Percentiles rank a stretch among this genome's conserved stretches.
Evolutionary conservation across 35 echinoderm and acorn worm species (phyloP).

Genomic region (Lytechinus pictus): DNA sequence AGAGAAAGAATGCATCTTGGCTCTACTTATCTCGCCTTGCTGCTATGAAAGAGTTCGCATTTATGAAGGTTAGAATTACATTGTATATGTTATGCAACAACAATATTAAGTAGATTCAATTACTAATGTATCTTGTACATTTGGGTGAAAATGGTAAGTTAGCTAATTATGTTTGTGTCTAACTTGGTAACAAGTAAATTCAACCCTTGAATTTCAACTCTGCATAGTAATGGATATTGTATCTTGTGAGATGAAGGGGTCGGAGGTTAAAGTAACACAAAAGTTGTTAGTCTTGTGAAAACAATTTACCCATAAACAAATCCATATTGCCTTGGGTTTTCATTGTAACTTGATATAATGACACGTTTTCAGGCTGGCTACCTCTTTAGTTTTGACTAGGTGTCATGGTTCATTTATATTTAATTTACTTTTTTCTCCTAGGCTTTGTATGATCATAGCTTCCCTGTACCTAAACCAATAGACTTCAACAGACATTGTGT

Average conservation of each 20-base stretch:
- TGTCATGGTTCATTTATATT: background rate
- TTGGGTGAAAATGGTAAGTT: background rate
- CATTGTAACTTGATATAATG: background rate
- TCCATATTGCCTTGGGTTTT: background rate
- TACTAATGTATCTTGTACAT: background rate
- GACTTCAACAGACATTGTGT: constrained; percentile 99
- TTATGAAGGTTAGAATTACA: constrained; percentile 88
- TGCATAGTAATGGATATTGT: too few relatives aligned
- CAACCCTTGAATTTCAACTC: too few relatives aligned
- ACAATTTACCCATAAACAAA: too few relatives aligned
- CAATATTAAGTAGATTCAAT: background rate
- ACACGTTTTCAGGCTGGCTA: background rate
- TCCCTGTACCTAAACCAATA: constrained; percentile 92
- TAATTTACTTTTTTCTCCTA: constrained; percentile 33
- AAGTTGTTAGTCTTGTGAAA: too few relatives aligned
- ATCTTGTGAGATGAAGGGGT: too few relatives aligned
- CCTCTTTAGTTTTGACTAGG: background rate
- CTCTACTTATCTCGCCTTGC: constrained; percentile 91
- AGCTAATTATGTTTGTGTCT: too few relatives aligned
- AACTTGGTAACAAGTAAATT: too few relatives aligned
- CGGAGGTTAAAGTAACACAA: too few relatives aligned
- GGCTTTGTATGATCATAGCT: constrained; percentile 91
- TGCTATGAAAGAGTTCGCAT: constrained; percentile 99
- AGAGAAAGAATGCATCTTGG: constrained; percentile 89
- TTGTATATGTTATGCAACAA: background rate